Evolutionary conservation across 2,113 vertebrate genomes (phyloP).

Genomic region (Equus przewalskii): DNA sequence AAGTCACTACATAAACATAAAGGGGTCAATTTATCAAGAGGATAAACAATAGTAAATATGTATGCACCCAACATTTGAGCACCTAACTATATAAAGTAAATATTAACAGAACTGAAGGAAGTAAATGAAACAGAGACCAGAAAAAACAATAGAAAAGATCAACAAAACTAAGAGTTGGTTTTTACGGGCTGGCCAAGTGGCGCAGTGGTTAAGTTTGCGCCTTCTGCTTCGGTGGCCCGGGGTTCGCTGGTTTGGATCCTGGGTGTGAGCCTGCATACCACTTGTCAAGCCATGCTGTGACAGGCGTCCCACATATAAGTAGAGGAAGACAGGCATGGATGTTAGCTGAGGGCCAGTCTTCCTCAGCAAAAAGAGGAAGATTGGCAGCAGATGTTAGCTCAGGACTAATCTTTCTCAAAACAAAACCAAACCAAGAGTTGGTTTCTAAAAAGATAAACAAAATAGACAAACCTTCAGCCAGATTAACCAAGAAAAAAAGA

Average conservation of each 20-base stretch:
- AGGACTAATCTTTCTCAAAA: no score
- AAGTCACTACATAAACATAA: neutral
- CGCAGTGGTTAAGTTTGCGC: no score
- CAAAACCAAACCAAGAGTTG: neutral
- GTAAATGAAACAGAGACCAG: neutral
- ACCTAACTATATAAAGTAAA: neutral
- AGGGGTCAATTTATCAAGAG: neutral
- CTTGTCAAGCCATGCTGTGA: no score
- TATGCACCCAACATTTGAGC: neutral
- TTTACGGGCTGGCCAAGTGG: neutral
- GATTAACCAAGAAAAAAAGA: neutral
- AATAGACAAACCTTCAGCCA: neutral
- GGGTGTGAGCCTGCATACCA: no score
- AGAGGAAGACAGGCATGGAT: no score
- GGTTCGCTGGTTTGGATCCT: no score
- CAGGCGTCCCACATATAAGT: no score
- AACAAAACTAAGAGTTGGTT: neutral
- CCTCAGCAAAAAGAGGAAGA: no score
- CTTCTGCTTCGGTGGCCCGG: no score
- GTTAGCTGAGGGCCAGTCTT: no score
- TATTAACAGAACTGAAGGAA: neutral
- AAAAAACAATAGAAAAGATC: neutral
- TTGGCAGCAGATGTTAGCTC: no score
- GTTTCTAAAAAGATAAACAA: neutral
- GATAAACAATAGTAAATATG: neutral